Evolutionary conservation across 2,888 invertebrate genomes (phyloP), one percentile per base, ranked within the genome.

Genomic region (Trisateles emortualis): DNA sequence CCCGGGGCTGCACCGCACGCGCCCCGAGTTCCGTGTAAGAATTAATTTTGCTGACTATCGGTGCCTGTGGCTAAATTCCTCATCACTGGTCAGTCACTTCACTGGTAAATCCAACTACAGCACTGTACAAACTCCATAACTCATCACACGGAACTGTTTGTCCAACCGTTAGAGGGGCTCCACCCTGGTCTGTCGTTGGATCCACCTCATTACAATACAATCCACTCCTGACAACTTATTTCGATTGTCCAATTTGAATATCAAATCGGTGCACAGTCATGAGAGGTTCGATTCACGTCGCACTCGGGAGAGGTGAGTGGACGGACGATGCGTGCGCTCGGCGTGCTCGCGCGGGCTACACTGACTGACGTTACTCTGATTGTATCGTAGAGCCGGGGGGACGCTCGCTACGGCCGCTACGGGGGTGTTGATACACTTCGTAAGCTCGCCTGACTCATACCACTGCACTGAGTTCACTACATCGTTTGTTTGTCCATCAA

Each of bases 1-100:
- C 91, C 51, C 86, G 82, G 80, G 88, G 84, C 83, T 84, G 68
- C 88, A 85, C 87, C 88, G 90, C 88, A 68, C 88, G 86, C 84
- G 67, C 74, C 61, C 78, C 86, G 64, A 91, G 71, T 77, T 90
- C 92, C 71, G 79, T 83, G 87, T 91, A 92, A 59, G 90, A 83
- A 81, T 86, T 92, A 90, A 92, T 92, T 79, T 90, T 92, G 92
- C 77, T 78, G 84, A 74, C 72, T 83, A 78, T 70, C 59, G 46
- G 56, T 70, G 66, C 74, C 72, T 58, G 58, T 57, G 68, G 65
- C 41, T 58, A 66, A 78, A 79, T 72, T 75, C 74, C 52, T 81
- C 86, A 88, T 86, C 83, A 84, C 87, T 81, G 71, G 70, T 69
- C 71, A 78, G 73, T 67, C 81, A 87, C 87, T 84, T 78, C 84